These are phyloP conservation scores for Campylomormyrus numenius DNA, from an alignment of 2,113 vertebrate genomes.

Conservation along the genomic window DNA sequence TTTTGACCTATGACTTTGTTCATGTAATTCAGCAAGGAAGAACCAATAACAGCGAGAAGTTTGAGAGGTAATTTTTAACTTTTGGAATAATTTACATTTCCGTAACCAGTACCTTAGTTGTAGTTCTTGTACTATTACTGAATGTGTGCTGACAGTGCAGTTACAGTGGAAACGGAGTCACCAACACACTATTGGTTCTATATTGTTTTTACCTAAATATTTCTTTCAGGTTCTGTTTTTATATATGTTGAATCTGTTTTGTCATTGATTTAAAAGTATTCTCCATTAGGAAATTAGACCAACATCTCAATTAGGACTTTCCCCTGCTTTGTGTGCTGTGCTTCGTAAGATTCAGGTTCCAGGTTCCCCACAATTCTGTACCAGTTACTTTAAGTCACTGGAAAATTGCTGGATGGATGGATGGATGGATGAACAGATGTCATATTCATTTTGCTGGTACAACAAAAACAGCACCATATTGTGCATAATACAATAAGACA, in stretches of 20 bases:
- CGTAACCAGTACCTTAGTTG: background rate
- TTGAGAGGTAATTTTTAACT: conserved; percentile 71
- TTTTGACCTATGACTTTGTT: conserved; percentile 94
- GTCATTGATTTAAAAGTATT: background rate
- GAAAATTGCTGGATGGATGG: background rate
- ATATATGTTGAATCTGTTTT: background rate
- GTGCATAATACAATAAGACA: too few species aligned
- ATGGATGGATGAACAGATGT: background rate
- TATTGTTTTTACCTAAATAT: background rate
- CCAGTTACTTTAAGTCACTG: too few species aligned
- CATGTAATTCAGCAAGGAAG: conserved; percentile 94
- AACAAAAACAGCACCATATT: too few species aligned
- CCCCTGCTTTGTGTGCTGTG: background rate
- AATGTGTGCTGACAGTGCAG: background rate
- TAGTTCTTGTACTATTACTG: background rate
- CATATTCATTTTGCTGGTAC: background rate
- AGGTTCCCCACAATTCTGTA: background rate
- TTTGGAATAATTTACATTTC: background rate
- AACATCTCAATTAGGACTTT: background rate
- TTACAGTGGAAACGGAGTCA: background rate
- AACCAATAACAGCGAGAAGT: conserved; percentile 92
- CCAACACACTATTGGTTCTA: background rate
- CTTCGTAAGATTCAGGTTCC: background rate
- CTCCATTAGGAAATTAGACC: background rate
- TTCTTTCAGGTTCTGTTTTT: background rate